These are phyloP conservation scores for Brenthis ino DNA, from an alignment of 2,888 invertebrate genomes.

Conservation along the genomic window DNA sequence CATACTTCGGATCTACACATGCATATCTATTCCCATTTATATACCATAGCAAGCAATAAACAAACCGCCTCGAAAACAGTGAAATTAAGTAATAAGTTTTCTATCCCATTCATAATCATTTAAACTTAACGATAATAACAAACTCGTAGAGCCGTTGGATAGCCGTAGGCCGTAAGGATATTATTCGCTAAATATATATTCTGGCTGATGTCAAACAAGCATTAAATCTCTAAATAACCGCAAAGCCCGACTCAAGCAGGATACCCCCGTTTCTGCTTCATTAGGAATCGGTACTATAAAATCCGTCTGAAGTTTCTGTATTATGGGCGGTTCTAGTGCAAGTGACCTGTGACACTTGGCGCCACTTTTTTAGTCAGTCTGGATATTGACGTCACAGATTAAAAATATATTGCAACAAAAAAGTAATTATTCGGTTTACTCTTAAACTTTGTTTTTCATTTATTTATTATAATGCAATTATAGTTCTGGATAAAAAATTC, in stretches of 20 bases:
- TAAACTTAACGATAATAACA: too few species aligned
- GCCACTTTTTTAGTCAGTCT: conserved; percentile 66
- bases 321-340: conserved; percentile 43
- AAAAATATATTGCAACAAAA: not conserved
- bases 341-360: conserved; percentile 73
- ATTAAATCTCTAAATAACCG: conserved; percentile 38
- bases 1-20: too few species aligned
- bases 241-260: conserved; percentile 32
- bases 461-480: too few species aligned
- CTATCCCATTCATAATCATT: too few species aligned
- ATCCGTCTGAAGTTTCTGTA: conserved; percentile 44
- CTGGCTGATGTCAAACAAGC: conserved; percentile 31
- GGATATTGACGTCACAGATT: conserved; percentile 21
- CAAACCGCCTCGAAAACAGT: too few species aligned
- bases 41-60: too few species aligned
- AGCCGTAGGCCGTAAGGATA: too few species aligned
- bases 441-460: too few species aligned
- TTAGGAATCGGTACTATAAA: conserved; percentile 57
- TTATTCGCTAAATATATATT: conserved; percentile 25
- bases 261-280: conserved; percentile 50
- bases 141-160: not conserved
- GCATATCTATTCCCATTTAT: too few species aligned
- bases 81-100: too few species aligned
- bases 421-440: not conserved
- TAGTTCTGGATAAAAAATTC: too few species aligned